A percentile compares a stretch with the other conserved stretches of the same genome.
Evolutionary conservation across 2,888 invertebrate species (phyloP).

Genomic region (Leptopilina syphax): DNA sequence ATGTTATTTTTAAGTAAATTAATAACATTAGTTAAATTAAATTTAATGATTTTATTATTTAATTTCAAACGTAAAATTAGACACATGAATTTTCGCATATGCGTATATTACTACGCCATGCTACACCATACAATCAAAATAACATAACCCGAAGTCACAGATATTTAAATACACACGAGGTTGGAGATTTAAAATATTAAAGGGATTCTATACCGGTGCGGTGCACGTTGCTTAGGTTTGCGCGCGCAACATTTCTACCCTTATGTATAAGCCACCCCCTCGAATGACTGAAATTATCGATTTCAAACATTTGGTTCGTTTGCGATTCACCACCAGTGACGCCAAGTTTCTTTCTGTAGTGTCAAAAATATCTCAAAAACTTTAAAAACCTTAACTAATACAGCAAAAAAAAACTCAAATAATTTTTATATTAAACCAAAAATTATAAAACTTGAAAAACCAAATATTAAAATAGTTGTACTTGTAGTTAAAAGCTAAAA

Average conservation of each 20-base stretch:
- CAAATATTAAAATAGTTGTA: neutral
- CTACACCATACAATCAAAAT: too few relatives aligned
- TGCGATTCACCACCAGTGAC: constrained; percentile 24
- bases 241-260: constrained; percentile 36
- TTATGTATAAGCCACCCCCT: constrained; percentile 31
- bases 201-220: neutral
- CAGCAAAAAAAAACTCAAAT: neutral
- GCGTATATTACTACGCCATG: too few relatives aligned
- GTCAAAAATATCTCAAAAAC: neutral
- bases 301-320: constrained; percentile 31
- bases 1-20: too few relatives aligned
- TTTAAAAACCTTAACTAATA: neutral
- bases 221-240: neutral
- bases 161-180: neutral
- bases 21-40: too few relatives aligned
- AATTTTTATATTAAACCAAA: neutral
- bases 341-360: constrained; percentile 13
- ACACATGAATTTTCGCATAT: too few relatives aligned
- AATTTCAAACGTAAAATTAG: too few relatives aligned
- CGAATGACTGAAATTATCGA: constrained; percentile 37
- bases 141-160: neutral
- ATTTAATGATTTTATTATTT: too few relatives aligned
- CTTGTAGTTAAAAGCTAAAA: neutral
- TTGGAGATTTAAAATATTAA: constrained; percentile 9
- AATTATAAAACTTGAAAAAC: neutral